Base-by-base conservation (phyloP, 2,797 vertebrate genomes). In the Leptoclinus maculatus region DNA sequence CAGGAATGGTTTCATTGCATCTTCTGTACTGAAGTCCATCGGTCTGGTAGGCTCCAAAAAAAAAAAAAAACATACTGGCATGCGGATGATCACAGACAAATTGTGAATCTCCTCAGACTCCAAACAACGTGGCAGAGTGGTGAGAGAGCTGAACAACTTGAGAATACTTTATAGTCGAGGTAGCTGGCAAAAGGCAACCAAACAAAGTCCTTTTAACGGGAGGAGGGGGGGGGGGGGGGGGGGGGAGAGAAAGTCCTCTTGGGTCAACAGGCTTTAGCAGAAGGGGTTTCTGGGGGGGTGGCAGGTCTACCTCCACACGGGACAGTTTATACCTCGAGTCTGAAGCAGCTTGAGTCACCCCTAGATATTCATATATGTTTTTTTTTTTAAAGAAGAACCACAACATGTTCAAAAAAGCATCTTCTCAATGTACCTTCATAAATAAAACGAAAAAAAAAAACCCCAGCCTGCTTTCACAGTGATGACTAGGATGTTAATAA, bases 141-240 rank as follows among this genome's bases (percentile, higher is more conserved):
- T 58, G 84, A 85, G 78, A 87, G 87, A 92, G 83, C 66, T 58
- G 84, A 87, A 79, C 83, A 89, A 90, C 85, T 89, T 89, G 86
- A 92, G 92, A 96, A 97, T 94, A 96, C 96, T 96, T 95, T 95
- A 94, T 89, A 95, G 96, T 96, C 96, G 97, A 98, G 97, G 97
- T 98, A 98, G 97, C 96, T 97, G 96, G 95, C 94, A 93, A 92
- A 90, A 95, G 94, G 86, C 87, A 95, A 93, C 90, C 94, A 91
- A 93, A 92, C 83, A 90, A 74, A 94, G 85, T 89, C 85, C 47
- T 79, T 85, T 81, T 82, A 86, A 83, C 58, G 74, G 60, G 67
- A 66, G 32, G 62, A 3, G 23, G 32, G 0, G 3, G 66, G 1
- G 43, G 34, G 1, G 36, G 53, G 3, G 19, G 64, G 57, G 43